phyloP scores from a whole-genome alignment of 2,888 invertebrate species.

The Synanthedon myopaeformis region DNA sequence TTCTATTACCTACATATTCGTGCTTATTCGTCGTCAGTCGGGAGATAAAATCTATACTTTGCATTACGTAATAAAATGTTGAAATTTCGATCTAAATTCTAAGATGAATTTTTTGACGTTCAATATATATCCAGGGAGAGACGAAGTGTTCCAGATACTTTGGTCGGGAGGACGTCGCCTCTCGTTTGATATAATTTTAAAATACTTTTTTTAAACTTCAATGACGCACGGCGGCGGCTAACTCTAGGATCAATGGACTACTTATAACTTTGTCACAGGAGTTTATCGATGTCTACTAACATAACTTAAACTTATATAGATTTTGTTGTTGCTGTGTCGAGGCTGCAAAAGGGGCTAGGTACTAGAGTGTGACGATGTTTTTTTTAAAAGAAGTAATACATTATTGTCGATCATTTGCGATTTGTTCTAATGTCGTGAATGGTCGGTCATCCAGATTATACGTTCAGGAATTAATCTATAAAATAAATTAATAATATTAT shows the following conservation, averaged over 20 bases:
- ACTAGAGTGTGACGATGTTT: constrained; percentile 48
- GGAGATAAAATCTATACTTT: too few species aligned
- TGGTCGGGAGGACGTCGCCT: constrained; percentile 33
- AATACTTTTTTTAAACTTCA: constrained; percentile 28
- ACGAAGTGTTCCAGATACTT: constrained; percentile 42
- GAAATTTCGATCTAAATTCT: constrained; percentile 32
- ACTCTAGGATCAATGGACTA: constrained; percentile 28
- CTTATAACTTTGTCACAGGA: constrained; percentile 38
- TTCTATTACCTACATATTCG: too few species aligned
- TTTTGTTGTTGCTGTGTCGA: constrained; percentile 45
- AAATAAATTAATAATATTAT: too few species aligned
- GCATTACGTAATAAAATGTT: neutral
- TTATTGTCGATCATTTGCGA: constrained; percentile 31
- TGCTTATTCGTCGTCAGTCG: too few species aligned
- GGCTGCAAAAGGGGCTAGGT: constrained; percentile 62
- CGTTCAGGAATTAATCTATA: constrained; percentile 9
- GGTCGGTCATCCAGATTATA: constrained; percentile 20
- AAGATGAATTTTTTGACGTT: constrained; percentile 12
- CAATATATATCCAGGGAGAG: constrained; percentile 2
- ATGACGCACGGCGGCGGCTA: constrained; percentile 59
- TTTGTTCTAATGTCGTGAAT: constrained; percentile 18
- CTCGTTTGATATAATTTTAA: constrained; percentile 36
- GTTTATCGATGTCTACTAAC: constrained; percentile 68
- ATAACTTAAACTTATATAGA: constrained; percentile 38
- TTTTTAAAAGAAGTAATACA: constrained; percentile 22